Percentiles rank a stretch among this genome's conserved stretches.
phyloP scores from a whole-genome alignment of 2,113 vertebrate species.

The Geococcyx californianus region DNA sequence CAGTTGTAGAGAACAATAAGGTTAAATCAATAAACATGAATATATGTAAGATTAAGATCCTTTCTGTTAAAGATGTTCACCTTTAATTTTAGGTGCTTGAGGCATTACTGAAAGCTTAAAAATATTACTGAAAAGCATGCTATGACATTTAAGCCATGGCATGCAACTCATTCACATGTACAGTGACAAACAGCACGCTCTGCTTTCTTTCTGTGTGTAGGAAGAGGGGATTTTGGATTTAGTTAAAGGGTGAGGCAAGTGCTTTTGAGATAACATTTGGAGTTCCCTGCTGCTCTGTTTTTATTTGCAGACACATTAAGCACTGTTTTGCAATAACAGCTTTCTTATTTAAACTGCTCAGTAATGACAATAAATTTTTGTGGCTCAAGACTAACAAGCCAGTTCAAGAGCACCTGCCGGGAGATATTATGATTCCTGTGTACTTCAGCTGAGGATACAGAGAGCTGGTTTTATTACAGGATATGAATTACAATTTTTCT shows the following conservation, averaged over 20 bases:
- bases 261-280: conserved; percentile 18
- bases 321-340: neutral
- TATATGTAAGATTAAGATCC: neutral
- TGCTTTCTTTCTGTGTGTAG: neutral
- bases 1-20: no score
- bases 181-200: neutral
- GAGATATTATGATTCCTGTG: neutral
- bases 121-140: neutral
- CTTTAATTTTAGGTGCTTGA: conserved; percentile 21
- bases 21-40: neutral
- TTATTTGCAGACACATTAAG: conserved; percentile 10
- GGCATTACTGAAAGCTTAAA: neutral
- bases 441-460: neutral
- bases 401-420: neutral
- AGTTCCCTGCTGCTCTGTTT: conserved; percentile 2
- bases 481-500: neutral
- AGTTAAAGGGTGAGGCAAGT: conserved; percentile 4
- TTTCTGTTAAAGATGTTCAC: neutral
- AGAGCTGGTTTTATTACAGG: neutral
- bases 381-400: neutral
- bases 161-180: neutral
- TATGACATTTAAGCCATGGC: conserved; percentile 3
- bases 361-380: neutral
- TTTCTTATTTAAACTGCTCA: neutral
- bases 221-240: conserved; percentile 37